Base-by-base conservation (phyloP, 2,888 invertebrate species). In the Drosophila koepferae region DNA sequence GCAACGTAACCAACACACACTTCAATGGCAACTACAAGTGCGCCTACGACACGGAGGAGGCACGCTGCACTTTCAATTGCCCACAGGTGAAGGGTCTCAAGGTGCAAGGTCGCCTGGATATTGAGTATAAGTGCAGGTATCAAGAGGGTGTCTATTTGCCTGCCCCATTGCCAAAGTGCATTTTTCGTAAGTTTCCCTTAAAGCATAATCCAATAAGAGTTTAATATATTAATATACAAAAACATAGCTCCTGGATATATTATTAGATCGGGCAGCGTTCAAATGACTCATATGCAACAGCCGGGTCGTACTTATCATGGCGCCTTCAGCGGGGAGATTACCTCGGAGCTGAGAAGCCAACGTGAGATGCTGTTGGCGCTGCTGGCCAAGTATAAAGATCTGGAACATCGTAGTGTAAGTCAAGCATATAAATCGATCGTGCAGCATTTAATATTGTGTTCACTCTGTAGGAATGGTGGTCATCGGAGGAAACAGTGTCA, bases 11-110 rank as follows among this genome's bases (percentile, higher is more conserved):
- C 28, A 95, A 95, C 74, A 91, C 97, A 6, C 94, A 94, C 0
- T 97, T 97, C 92, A 97, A 97, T 92, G 97, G 97, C 16, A 96
- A 95, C 20, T 96, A 95, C 93, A 95, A 95, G 43, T 97, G 97
- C 90, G 94, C 94, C 1, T 96, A 95, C 2, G 94, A 95, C 80
- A 93, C 92, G 8, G 94, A 95, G 43, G 92, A 93, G 38, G 95
- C 95, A 76, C 94, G 94, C 6, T 98, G 97, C 91, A 92, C 93
- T 2, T 91, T 97, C 10, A 93, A 91, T 6, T 97, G 97, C 82
- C 96, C 97, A 0, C 82, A 92, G 0, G 80, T 86, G 3, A 82
- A 73, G 0, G 96, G 96, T 0, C 92, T 95, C 16, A 90, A 94
- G 20, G 96, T 96, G 86, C 95, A 95, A 72, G 94, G 94, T 7